Percentiles rank a stretch among this genome's conserved stretches.
phyloP scores from a whole-genome alignment of 2,113 vertebrate genomes.

The Sisor rabdophorus region DNA sequence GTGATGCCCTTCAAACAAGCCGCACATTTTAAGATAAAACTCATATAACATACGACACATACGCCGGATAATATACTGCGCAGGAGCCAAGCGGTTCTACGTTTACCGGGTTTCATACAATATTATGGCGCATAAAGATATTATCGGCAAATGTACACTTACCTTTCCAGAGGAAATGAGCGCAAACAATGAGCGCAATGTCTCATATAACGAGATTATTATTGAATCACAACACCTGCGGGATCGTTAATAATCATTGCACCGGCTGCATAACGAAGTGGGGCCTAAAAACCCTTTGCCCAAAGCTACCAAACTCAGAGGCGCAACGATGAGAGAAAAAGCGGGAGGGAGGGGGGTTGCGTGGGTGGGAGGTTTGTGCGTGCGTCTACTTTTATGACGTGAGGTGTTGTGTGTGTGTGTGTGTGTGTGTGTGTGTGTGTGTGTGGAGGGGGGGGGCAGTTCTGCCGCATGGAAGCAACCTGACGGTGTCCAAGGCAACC shows the following conservation, averaged over 20 bases:
- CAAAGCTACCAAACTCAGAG: neutral
- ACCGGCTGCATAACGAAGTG: slow-evolving; percentile 31
- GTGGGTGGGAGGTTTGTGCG: slow-evolving; percentile 7
- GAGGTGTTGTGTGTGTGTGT: slow-evolving; percentile 36
- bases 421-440: slow-evolving; percentile 37
- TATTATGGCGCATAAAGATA: neutral
- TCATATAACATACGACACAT: slow-evolving; percentile 14
- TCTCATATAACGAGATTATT: slow-evolving; percentile 50
- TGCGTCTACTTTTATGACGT: slow-evolving; percentile 31
- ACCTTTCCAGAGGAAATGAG: slow-evolving; percentile 48
- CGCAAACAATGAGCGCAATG: slow-evolving; percentile 35
- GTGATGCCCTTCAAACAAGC: neutral
- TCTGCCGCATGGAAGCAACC: slow-evolving; percentile 43
- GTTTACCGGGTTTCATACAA: neutral
- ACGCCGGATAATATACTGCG: too few relatives aligned
- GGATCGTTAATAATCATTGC: slow-evolving; percentile 38
- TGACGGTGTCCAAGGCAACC: slow-evolving; percentile 55
- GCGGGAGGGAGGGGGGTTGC: neutral
- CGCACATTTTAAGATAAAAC: slow-evolving; percentile 13
- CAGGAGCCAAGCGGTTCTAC: too few relatives aligned
- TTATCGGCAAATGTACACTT: slow-evolving; percentile 30
- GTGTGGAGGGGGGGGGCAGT: slow-evolving; percentile 37
- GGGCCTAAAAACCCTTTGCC: slow-evolving; percentile 27
- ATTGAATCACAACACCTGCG: slow-evolving; percentile 52
- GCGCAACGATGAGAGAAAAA: slow-evolving; percentile 12